Conservation (phyloP, 2,113 vertebrate species). For the Cygnus atratus region DNA sequence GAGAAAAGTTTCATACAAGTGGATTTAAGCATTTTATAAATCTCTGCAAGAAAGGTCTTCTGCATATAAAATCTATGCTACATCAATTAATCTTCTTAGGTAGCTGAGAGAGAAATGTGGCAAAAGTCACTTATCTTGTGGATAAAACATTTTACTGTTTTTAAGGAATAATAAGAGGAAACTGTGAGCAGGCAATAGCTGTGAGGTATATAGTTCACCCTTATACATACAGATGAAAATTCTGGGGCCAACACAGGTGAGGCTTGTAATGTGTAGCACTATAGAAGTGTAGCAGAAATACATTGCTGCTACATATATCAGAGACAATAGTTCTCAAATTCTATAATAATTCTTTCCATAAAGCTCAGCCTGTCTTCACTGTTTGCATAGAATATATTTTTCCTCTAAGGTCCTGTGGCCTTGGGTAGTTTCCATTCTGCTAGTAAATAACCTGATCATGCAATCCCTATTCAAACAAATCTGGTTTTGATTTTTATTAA, state of each 20-base stretch:
- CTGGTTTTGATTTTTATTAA: conserved; percentile 12
- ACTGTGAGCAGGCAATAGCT: background rate
- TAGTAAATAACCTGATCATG: conserved; percentile 7
- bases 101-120: background rate
- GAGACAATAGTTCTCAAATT: background rate
- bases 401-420: background rate
- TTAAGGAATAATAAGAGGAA: background rate
- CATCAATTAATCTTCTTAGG: conserved; percentile 12
- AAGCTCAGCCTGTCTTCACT: background rate
- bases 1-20: background rate
- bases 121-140: background rate
- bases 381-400: background rate
- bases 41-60: background rate
- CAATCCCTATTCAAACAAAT: conserved; percentile 27
- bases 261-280: background rate
- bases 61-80: background rate
- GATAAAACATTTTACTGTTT: background rate
- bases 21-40: conserved; percentile 4
- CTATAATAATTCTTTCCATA: background rate
- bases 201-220: background rate
- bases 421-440: background rate
- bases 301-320: background rate
- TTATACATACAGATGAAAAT: background rate
- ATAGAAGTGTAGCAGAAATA: background rate
- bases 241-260: background rate